Evolutionary conservation across 2,113 vertebrate species (phyloP).

Genomic region (Poeciliopsis retropinna): DNA sequence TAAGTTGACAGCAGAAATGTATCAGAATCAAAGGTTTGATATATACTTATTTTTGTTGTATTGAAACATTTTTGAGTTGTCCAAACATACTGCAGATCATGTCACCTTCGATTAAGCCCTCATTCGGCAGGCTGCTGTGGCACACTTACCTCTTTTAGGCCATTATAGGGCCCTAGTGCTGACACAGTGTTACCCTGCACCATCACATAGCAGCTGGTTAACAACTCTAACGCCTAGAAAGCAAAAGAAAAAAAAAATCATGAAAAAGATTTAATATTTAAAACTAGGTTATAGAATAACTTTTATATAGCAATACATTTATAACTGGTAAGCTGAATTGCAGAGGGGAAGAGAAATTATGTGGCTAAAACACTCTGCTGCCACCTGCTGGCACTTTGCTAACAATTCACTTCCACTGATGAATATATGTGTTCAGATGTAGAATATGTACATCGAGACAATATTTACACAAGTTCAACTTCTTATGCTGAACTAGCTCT

Average conservation of each 20-base stretch:
- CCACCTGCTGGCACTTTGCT: conserved; percentile 17
- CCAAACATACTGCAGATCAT: not conserved
- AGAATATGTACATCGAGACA: too few species aligned
- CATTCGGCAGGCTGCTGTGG: not conserved
- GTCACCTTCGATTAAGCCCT: not conserved
- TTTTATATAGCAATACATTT: too few species aligned
- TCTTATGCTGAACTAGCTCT: too few species aligned
- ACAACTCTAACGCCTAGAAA: conserved; percentile 89
- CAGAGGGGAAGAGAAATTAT: not conserved
- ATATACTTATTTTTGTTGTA: too few species aligned
- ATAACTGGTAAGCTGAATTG: not conserved
- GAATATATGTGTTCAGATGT: too few species aligned
- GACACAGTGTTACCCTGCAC: conserved; percentile 98
- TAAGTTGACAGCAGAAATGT: too few species aligned
- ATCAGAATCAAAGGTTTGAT: too few species aligned
- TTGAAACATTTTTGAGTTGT: too few species aligned
- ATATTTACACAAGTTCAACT: too few species aligned
- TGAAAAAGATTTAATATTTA: too few species aligned
- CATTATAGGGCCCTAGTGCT: conserved; percentile 88
- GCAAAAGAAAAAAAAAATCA: not conserved
- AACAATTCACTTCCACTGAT: not conserved
- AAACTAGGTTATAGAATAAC: too few species aligned
- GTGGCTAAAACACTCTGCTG: conserved; percentile 2
- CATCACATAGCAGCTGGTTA: conserved; percentile 97
- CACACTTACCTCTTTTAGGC: conserved; percentile 90